Percentiles rank a stretch among this genome's conserved stretches.
phyloP scores from a whole-genome alignment of 2,888 invertebrate species.

The Lepetodrilus schrolli region DNA sequence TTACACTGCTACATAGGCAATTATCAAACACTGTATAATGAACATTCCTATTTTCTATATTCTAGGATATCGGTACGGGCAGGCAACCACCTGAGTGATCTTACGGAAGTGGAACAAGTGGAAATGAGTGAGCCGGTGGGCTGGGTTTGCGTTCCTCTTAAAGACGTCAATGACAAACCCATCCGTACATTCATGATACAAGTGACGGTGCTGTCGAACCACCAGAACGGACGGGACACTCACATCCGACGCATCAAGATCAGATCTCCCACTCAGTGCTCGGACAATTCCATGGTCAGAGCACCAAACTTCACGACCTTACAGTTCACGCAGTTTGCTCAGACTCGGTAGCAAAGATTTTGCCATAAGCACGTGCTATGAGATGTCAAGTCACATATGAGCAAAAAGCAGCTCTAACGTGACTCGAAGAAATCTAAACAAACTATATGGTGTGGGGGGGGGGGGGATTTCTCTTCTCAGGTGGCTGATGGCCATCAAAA shows the following conservation, averaged over 20 bases:
- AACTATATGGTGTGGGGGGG: too few relatives aligned
- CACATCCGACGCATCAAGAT: conserved; percentile 98
- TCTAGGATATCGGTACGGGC: conserved; percentile 79
- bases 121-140: conserved; percentile 95
- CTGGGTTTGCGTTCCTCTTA: conserved; percentile 95
- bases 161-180: conserved; percentile 86
- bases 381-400: too few relatives aligned
- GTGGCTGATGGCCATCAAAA: too few relatives aligned
- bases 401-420: too few relatives aligned
- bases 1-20: too few relatives aligned
- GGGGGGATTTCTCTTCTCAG: too few relatives aligned
- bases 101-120: conserved; percentile 95
- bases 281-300: conserved; percentile 69
- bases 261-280: conserved; percentile 84
- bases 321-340: conserved; percentile 54
- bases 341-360: conserved; percentile 45
- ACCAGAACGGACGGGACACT: conserved; percentile 98
- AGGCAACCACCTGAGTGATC: conserved; percentile 96
- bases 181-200: conserved; percentile 88
- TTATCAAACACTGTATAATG: too few relatives aligned
- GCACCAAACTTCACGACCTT: conserved; percentile 82
- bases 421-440: too few relatives aligned
- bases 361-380: too few relatives aligned
- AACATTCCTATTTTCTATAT: too few relatives aligned
- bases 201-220: conserved; percentile 86